Evolutionary conservation across 2,888 invertebrate genomes (phyloP).

Genomic region (Noctua janthina): DNA sequence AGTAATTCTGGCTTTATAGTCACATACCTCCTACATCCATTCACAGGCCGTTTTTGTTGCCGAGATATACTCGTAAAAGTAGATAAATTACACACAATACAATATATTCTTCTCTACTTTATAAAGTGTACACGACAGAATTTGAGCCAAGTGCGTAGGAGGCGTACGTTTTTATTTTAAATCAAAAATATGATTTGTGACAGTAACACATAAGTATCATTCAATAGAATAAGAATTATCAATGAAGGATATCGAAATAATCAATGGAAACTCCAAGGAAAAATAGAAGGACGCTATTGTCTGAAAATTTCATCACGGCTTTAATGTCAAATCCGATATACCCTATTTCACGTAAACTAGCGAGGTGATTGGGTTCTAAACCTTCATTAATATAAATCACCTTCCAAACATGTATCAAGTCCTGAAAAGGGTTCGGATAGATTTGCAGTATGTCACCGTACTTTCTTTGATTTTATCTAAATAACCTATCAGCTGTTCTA

Average conservation of each 20-base stretch:
- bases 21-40: background rate
- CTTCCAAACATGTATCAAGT: background rate
- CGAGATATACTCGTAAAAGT: background rate
- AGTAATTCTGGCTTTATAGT: conserved; percentile 6
- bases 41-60: background rate
- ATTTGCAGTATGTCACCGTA: background rate
- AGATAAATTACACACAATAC: background rate
- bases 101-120: background rate
- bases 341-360: background rate
- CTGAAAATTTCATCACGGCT: background rate
- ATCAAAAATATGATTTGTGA: background rate
- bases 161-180: background rate
- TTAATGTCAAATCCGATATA: background rate
- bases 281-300: background rate
- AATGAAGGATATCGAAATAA: background rate
- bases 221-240: background rate
- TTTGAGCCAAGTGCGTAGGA: background rate
- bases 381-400: background rate
- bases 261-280: background rate
- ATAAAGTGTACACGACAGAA: background rate
- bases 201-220: background rate
- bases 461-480: conserved; percentile 9
- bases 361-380: background rate
- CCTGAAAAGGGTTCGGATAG: conserved; percentile 5
- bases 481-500: background rate